These are phyloP conservation scores for Centropristis striata DNA, from an alignment of 2,113 vertebrate genomes.

Conservation along the genomic window DNA sequence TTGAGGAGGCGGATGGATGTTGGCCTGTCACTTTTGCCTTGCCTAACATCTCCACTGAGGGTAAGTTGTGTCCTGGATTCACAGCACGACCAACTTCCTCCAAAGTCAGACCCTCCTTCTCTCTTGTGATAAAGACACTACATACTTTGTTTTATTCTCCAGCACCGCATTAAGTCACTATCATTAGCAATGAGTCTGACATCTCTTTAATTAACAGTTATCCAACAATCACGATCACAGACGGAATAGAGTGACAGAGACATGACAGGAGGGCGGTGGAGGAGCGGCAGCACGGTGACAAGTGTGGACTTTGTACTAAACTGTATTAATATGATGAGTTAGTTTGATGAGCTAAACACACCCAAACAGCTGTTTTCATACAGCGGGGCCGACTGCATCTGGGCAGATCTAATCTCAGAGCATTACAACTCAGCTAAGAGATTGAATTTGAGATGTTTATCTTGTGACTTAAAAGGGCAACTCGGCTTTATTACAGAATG, in stretches of 20 bases:
- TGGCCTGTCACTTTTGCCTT: conserved; percentile 81
- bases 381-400: conserved; percentile 7
- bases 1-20: conserved; percentile 83
- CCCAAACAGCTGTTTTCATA: conserved; percentile 62
- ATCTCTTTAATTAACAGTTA: conserved; percentile 71
- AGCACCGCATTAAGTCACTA: conserved; percentile 55
- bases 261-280: conserved; percentile 61
- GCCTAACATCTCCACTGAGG: conserved; percentile 81
- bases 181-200: conserved; percentile 59
- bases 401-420: conserved; percentile 32
- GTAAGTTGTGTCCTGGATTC: conserved; percentile 66
- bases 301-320: conserved; percentile 62
- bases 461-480: neutral
- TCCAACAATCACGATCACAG: conserved; percentile 56
- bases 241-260: conserved; percentile 41
- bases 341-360: conserved; percentile 56
- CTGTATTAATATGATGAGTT: conserved; percentile 57
- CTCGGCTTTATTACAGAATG: neutral
- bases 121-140: neutral
- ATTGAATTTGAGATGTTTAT: conserved; percentile 9
- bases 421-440: conserved; percentile 11
- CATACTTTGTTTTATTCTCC: conserved; percentile 39
- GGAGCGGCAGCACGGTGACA: conserved; percentile 47
- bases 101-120: conserved; percentile 35
- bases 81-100: conserved; percentile 40